Percentiles rank a stretch among this genome's conserved stretches.
phyloP scores from a whole-genome alignment of 2,797 vertebrate genomes.

The Spondyliosoma cantharus region DNA sequence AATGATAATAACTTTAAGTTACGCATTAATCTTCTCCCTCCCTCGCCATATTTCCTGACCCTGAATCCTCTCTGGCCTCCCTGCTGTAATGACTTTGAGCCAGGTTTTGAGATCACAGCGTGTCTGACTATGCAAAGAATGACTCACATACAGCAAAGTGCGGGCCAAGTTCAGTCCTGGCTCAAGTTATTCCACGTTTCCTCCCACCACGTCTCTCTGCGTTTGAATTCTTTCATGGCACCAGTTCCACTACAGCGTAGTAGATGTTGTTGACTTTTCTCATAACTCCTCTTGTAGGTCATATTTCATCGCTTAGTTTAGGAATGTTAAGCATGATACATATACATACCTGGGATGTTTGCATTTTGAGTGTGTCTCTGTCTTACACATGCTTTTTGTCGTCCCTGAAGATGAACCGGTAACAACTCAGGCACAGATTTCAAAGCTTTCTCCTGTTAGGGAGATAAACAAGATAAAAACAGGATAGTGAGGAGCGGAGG shows the following conservation, averaged over 20 bases:
- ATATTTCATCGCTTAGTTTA: constrained; percentile 24
- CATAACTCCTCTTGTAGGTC: neutral
- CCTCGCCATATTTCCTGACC: neutral
- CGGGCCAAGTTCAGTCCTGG: constrained; percentile 51
- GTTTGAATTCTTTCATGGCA: constrained; percentile 30
- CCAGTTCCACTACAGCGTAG: constrained; percentile 27
- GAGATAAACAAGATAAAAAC: constrained; percentile 27
- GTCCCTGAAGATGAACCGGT: constrained; percentile 29
- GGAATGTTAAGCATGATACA: neutral
- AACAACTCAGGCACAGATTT: constrained; percentile 27
- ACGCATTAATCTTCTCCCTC: neutral
- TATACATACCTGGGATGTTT: constrained; percentile 17
- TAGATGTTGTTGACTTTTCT: constrained; percentile 26
- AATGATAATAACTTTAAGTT: neutral
- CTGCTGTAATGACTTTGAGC: constrained; percentile 45
- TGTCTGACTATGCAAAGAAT: constrained; percentile 60
- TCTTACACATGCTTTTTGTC: constrained; percentile 34
- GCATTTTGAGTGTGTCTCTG: constrained; percentile 18
- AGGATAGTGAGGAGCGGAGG: neutral
- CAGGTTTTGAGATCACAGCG: constrained; percentile 45
- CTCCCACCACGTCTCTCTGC: constrained; percentile 36
- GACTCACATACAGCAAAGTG: constrained; percentile 43
- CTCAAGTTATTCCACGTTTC: constrained; percentile 43
- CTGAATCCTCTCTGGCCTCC: constrained; percentile 33
- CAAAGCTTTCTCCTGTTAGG: constrained; percentile 33